Evolutionary conservation across 2,888 invertebrate species (phyloP), one percentile per base, ranked within the genome.

Genomic region (Sesamia inferens): DNA sequence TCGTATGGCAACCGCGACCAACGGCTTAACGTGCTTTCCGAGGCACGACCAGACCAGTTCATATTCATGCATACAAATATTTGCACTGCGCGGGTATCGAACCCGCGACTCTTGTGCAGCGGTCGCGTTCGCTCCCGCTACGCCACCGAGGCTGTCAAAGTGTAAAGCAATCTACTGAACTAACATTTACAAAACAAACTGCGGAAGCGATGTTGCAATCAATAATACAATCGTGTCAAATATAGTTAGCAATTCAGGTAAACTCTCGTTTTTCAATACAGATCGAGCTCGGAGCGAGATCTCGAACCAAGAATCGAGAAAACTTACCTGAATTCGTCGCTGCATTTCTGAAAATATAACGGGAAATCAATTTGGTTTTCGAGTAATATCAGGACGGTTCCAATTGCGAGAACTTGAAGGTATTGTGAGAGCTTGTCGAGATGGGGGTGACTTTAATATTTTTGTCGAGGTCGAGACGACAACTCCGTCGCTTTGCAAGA

Each of bases 311-410:
- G 55, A 57, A 75, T 75, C 74, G 82, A 76, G 71, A 76, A 68
- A 85, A 84, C 76, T 79, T 64, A 79, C 80, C 78, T 84, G 88
- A 81, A 85, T 83, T 82, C 84, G 83, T 82, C 87, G 85, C 86
- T 90, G 88, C 88, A 91, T 88, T 90, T 88, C 86, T 90, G 81
- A 85, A 90, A 91, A 90, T 90, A 90, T 91, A 90, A 91, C 89
- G 88, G 90, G 86, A 92, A 95, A 94, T 94, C 94, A 94, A 94
- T 94, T 95, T 93, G 88, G 87, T 84, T 86, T 85, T 85, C 90
- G 84, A 88, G 90, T 90, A 91, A 91, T 91, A 91, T 90, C 90
- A 72, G 87, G 89, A 81, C 88, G 88, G 85, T 87, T 89, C 81
- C 87, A 88, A 90, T 90, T 87, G 88, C 88, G 84, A 85, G 78